Percentiles rank a stretch among this genome's conserved stretches.
Conservation (phyloP, 1,140 invertebrate species). For the Drosophila tani region DNA sequence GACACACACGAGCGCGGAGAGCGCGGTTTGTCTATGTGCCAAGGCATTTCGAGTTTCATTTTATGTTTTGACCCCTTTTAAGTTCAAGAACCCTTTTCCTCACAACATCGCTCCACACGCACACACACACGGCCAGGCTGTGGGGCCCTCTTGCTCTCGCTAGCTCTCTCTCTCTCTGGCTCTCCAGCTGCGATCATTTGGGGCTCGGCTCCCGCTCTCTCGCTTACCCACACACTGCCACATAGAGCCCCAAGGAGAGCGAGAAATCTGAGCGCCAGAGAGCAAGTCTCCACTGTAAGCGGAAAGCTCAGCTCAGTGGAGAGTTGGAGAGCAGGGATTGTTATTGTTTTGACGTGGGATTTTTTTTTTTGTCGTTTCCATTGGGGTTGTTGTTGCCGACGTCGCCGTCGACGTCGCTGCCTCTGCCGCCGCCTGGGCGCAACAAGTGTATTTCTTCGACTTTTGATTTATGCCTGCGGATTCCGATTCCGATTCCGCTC, state of each 20-base stretch:
- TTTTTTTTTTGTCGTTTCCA: slow-evolving; percentile 19
- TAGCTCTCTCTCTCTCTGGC: slow-evolving; percentile 33
- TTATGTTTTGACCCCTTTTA: slow-evolving; percentile 84
- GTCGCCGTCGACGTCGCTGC: slow-evolving; percentile 7
- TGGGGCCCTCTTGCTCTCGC: slow-evolving; percentile 45
- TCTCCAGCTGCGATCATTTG: slow-evolving; percentile 67
- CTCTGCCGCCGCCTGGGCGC: slow-evolving; percentile 54
- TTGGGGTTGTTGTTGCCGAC: slow-evolving; percentile 34
- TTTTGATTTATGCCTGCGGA: slow-evolving; percentile 79
- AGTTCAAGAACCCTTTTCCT: slow-evolving; percentile 83
- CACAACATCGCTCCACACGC: slow-evolving; percentile 45
- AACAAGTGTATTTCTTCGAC: slow-evolving; percentile 79
- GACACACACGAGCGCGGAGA: slow-evolving; percentile 50
- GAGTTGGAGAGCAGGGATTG: slow-evolving; percentile 72
- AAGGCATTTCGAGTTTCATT: slow-evolving; percentile 83
- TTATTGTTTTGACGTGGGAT: slow-evolving; percentile 74
- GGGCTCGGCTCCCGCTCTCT: slow-evolving; percentile 35
- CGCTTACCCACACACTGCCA: slow-evolving; percentile 22
- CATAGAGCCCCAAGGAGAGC: slow-evolving; percentile 22
- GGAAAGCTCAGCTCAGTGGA: slow-evolving; percentile 68
- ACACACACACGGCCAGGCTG: slow-evolving; percentile 25
- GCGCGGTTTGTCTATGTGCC: slow-evolving; percentile 79
- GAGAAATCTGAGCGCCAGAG: slow-evolving; percentile 13
- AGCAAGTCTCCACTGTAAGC: slow-evolving; percentile 54
- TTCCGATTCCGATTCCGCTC: slow-evolving; percentile 36